These are phyloP conservation scores for Lordiphosa stackelbergi DNA, from an alignment of 1,140 invertebrate genomes.

Conservation along the genomic window DNA sequence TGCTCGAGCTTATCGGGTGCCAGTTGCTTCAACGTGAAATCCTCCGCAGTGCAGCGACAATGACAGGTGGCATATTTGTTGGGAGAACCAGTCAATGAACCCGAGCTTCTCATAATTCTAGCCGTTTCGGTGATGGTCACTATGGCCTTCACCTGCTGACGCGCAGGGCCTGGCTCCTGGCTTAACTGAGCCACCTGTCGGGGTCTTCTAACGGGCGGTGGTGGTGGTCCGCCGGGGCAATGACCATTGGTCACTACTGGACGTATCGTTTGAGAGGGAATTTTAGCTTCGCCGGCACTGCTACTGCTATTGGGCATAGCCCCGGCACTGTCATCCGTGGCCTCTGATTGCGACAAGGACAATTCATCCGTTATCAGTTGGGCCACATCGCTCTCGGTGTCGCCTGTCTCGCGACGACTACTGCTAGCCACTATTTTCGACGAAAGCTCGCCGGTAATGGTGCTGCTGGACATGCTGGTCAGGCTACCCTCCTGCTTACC, in stretches of 20 bases:
- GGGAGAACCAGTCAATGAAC: conserved; percentile 27
- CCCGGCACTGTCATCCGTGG: conserved; percentile 67
- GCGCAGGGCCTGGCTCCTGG: conserved; percentile 42
- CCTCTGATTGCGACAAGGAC: conserved; percentile 74
- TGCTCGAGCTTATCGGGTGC: conserved; percentile 68
- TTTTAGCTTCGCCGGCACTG: conserved; percentile 42
- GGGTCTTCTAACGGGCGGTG: conserved; percentile 23
- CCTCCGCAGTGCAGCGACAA: conserved; percentile 68
- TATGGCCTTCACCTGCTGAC: conserved; percentile 51
- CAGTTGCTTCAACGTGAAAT: conserved; percentile 61
- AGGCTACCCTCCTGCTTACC: conserved; percentile 50
- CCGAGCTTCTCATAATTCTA: conserved; percentile 43
- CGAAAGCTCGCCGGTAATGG: conserved; percentile 65
- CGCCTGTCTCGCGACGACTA: conserved; percentile 67
- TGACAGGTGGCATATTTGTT: conserved; percentile 61
- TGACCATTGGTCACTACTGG: conserved; percentile 56
- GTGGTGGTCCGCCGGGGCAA: conserved; percentile 37
- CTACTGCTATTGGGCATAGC: conserved; percentile 68
- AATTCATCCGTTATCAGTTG: conserved; percentile 72
- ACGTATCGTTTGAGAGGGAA: conserved; percentile 55
- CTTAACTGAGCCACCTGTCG: conserved; percentile 49
- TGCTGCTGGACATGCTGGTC: conserved; percentile 70
- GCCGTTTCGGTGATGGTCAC: conserved; percentile 62
- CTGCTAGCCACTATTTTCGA: conserved; percentile 69
- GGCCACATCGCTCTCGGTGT: conserved; percentile 75